phyloP scores from a whole-genome alignment of 2,888 invertebrate species.

The Sarcophaga rosellei region DNA sequence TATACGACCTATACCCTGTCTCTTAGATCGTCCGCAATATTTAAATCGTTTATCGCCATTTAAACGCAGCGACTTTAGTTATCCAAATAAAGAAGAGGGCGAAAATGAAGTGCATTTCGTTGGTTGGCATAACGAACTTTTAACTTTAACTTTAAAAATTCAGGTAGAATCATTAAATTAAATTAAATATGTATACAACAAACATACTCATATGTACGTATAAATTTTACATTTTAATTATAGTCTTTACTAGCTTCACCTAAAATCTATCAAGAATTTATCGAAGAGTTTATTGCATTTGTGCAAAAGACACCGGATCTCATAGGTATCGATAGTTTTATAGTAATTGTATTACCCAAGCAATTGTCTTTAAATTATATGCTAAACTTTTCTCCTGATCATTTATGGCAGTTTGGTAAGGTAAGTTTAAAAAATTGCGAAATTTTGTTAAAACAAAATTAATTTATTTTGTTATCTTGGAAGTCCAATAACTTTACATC shows the following conservation, averaged over 20 bases:
- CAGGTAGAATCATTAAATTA: conserved; percentile 69
- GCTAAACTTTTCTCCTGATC: conserved; percentile 84
- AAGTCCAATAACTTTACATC: conserved; percentile 79
- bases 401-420: conserved; percentile 85
- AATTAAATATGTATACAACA: conserved; percentile 18
- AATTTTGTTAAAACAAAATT: background rate
- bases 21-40: conserved; percentile 78
- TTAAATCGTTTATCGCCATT: conserved; percentile 79
- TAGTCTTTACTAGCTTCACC: conserved; percentile 83
- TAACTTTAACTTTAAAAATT: conserved; percentile 78
- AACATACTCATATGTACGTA: background rate
- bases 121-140: conserved; percentile 78
- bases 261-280: conserved; percentile 79
- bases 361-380: conserved; percentile 83
- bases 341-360: conserved; percentile 82
- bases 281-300: conserved; percentile 85
- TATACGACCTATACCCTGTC: conserved; percentile 78
- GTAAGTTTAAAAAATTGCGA: conserved; percentile 78
- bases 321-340: conserved; percentile 83
- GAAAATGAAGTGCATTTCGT: conserved; percentile 77
- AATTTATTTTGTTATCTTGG: conserved; percentile 59
- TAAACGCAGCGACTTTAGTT: conserved; percentile 76
- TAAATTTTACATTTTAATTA: conserved; percentile 38
- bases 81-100: conserved; percentile 77
- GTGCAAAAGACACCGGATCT: conserved; percentile 83